A percentile compares a stretch with the other conserved stretches of the same genome.
These are phyloP conservation scores for Mirounga angustirostris DNA, from an alignment of 2,113 vertebrate genomes.

Conservation along the genomic window DNA sequence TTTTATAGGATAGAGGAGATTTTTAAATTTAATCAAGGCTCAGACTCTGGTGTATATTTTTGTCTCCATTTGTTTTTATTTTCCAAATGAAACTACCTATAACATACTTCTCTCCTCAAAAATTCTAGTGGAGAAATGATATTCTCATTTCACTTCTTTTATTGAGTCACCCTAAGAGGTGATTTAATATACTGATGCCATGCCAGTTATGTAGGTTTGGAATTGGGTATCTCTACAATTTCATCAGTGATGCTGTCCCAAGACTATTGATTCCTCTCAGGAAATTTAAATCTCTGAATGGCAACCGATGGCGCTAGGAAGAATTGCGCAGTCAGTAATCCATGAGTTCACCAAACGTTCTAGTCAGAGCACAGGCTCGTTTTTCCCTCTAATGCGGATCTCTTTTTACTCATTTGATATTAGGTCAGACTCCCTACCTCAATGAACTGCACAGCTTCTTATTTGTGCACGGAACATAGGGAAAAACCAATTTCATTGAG, in stretches of 20 bases:
- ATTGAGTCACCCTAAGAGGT: neutral
- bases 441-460: neutral
- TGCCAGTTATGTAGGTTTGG: neutral
- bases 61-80: neutral
- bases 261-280: neutral
- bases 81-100: neutral
- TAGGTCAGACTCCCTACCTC: conserved; percentile 30
- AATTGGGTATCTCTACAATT: neutral
- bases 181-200: neutral
- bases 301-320: neutral
- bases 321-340: conserved; percentile 20
- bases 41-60: neutral
- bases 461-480: neutral
- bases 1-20: neutral
- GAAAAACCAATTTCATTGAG: neutral
- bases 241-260: neutral
- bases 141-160: neutral
- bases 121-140: neutral
- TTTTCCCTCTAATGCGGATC: conserved; percentile 50
- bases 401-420: conserved; percentile 51
- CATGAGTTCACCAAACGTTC: neutral
- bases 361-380: neutral
- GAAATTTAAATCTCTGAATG: conserved; percentile 61
- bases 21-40: neutral
- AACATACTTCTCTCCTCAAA: neutral